Evolutionary conservation across 2,113 vertebrate genomes (phyloP).

Genomic region (Ciconia stormi): DNA sequence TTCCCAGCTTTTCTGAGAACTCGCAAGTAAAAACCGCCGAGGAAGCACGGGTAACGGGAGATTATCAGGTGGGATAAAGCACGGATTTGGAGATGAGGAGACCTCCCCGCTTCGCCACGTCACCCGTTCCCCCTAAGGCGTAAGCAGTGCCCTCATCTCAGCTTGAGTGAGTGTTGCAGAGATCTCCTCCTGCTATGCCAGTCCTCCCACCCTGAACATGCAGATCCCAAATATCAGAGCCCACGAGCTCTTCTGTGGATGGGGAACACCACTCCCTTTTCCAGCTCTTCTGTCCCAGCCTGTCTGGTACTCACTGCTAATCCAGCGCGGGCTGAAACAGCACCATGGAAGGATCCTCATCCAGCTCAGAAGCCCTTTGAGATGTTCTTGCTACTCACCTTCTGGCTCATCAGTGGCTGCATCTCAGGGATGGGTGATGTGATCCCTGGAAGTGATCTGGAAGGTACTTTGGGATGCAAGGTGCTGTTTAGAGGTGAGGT

Average conservation of each 20-base stretch:
- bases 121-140: neutral
- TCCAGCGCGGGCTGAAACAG: neutral
- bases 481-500: neutral
- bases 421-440: neutral
- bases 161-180: neutral
- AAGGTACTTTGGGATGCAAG: neutral
- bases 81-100: neutral
- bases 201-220: neutral
- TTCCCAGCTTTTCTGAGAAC: too few relatives aligned
- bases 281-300: neutral
- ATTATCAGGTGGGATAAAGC: too few relatives aligned
- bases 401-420: neutral
- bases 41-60: neutral
- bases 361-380: neutral
- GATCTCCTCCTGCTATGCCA: neutral
- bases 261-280: neutral
- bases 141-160: neutral
- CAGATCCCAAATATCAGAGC: neutral
- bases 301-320: too few relatives aligned
- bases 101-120: neutral
- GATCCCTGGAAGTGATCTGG: neutral
- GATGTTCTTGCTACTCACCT: neutral
- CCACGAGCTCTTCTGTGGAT: neutral
- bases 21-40: too few relatives aligned
- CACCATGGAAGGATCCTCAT: neutral